Evolutionary conservation across 2,888 invertebrate species (phyloP).

Genomic region (Petrophora chlorosata): DNA sequence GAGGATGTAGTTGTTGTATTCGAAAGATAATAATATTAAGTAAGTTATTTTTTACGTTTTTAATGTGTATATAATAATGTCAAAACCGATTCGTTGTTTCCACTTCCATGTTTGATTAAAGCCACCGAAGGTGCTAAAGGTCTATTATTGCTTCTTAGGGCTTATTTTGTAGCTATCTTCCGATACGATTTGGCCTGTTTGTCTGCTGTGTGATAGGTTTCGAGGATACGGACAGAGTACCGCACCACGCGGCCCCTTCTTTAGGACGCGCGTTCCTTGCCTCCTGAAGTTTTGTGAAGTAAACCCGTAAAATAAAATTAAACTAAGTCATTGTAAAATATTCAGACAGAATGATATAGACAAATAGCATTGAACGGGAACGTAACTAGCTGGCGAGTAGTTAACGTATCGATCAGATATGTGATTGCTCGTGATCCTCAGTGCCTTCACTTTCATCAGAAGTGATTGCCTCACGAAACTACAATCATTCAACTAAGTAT

Average conservation of each 20-base stretch:
- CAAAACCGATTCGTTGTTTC: slow-evolving; percentile 77
- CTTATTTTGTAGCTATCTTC: slow-evolving; percentile 57
- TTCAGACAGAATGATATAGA: background rate
- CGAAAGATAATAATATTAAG: slow-evolving; percentile 83
- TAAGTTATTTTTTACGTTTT: slow-evolving; percentile 85
- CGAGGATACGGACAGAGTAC: slow-evolving; percentile 6
- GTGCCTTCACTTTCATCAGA: slow-evolving; percentile 59
- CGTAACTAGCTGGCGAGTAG: slow-evolving; percentile 4
- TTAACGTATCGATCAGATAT: slow-evolving; percentile 60
- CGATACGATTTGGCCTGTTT: slow-evolving; percentile 27
- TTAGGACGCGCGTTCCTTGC: background rate
- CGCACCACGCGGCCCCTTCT: slow-evolving; percentile 11
- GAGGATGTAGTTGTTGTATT: slow-evolving; percentile 83
- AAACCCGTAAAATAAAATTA: background rate
- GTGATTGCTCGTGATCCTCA: slow-evolving; percentile 57
- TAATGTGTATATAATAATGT: slow-evolving; percentile 78
- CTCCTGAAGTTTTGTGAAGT: background rate
- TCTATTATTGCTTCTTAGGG: slow-evolving; percentile 79
- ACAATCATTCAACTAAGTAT: slow-evolving; percentile 4
- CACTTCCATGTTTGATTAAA: slow-evolving; percentile 71
- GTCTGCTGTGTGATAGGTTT: slow-evolving; percentile 25
- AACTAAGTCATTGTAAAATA: background rate
- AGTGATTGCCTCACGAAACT: slow-evolving; percentile 30
- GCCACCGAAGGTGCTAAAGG: slow-evolving; percentile 82
- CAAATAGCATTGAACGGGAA: background rate